These are phyloP conservation scores for Esox lucius DNA, from an alignment of 2,797 vertebrate species.

Conservation along the genomic window DNA sequence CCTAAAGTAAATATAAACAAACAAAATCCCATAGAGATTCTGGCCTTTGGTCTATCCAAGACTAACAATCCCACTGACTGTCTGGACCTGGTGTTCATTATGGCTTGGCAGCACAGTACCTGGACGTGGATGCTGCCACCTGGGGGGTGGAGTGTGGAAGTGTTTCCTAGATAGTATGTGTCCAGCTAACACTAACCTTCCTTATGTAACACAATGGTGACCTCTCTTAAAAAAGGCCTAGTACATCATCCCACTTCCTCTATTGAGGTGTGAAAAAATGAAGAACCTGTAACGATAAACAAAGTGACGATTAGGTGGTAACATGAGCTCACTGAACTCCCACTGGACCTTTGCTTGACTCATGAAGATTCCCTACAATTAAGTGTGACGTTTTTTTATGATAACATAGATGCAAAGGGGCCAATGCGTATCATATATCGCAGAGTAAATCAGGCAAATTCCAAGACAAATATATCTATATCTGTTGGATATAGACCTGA, in stretches of 20 bases:
- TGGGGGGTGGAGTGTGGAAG: too few relatives aligned
- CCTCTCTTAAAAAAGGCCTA: background rate
- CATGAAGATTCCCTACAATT: background rate
- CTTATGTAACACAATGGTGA: background rate
- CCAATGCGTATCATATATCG: background rate
- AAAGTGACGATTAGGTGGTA: slow-evolving; percentile 13
- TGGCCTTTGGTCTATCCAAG: too few relatives aligned
- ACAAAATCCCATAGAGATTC: too few relatives aligned
- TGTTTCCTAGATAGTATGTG: too few relatives aligned
- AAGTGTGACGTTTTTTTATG: background rate
- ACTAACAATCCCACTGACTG: too few relatives aligned
- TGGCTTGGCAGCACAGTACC: too few relatives aligned
- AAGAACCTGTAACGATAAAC: background rate
- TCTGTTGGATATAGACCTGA: background rate
- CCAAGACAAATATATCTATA: background rate
- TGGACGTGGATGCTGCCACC: too few relatives aligned
- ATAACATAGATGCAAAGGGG: background rate
- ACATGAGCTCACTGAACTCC: slow-evolving; percentile 17
- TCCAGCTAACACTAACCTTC: too few relatives aligned
- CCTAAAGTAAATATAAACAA: too few relatives aligned
- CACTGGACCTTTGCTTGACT: background rate
- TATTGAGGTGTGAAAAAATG: background rate
- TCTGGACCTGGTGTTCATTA: too few relatives aligned
- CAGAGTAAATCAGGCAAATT: background rate
- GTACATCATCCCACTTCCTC: background rate